Base-by-base conservation (phyloP, 2,888 invertebrate species). In the Pseudococcus longispinus region DNA sequence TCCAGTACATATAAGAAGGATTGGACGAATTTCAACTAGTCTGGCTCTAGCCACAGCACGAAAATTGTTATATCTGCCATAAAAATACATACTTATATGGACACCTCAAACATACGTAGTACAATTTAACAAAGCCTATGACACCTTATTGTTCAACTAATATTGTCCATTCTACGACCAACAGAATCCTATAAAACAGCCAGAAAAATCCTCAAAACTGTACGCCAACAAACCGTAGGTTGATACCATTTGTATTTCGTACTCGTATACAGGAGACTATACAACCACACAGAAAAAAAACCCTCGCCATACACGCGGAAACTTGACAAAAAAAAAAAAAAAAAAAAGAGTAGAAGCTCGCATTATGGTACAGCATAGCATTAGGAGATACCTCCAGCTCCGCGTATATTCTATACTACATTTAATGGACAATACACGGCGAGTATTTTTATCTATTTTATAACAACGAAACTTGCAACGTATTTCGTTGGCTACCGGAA, bases 401-500 rank as follows among this genome's bases (percentile, higher is more conserved):
- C 2, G 11, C 23, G 23, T 20, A 37, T 9, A 60, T 60, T 20
- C 23, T 23, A 20, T 60, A 9, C 60, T 23, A 60, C 60, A 23
- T 60, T 60, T 29, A 70, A 70, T 70, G 70, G 70, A 70, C 70
- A 70, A 70, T 70, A 70, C 60, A 23, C 70, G 15, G 11, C 15
- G 29, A 70, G 70, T 70, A 70, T 70, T 70, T 70, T 70, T 70
- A 70, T 70, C 70, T 70, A 26, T 70, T 70, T 70, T 70, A 70
- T 70, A 70, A 70, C 29, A 70, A 70, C 70, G 70, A 70, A 70
- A 70, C 70, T 70, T 29, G 26, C 26, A 51, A 84, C 60, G 29
- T 84, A 60, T 37, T 37, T 84, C 23, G 46, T 51, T 37, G 84
- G 84, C 44, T 37, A 84, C 60, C 29, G 55, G 55, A 84, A 84